phyloP scores from a whole-genome alignment of 1,140 invertebrate genomes.

The Danaus plexippus region DNA sequence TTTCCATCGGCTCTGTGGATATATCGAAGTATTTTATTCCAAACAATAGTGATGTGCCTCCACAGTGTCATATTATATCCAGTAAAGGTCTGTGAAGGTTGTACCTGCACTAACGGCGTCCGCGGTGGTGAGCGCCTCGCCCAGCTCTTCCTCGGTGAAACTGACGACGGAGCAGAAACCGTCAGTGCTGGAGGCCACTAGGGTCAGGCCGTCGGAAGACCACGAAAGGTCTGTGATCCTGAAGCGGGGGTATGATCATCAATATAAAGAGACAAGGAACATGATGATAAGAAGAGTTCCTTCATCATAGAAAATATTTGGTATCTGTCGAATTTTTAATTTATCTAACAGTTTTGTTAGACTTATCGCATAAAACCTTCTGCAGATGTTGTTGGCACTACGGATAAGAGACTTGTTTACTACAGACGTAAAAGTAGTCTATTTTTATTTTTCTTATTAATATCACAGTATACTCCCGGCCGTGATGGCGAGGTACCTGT shows the following conservation, averaged over 20 bases:
- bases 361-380: no score
- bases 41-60: not conserved
- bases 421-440: no score
- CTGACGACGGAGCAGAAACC: slow-evolving; percentile 94
- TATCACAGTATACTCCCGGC: no score
- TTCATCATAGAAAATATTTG: no score
- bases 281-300: not conserved
- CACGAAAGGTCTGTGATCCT: slow-evolving; percentile 92
- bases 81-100: slow-evolving; percentile 3
- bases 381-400: no score
- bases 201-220: slow-evolving; percentile 86
- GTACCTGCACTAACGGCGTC: slow-evolving; percentile 21
- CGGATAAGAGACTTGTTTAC: no score
- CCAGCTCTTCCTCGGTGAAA: slow-evolving; percentile 88
- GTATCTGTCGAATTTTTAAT: no score
- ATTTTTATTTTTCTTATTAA: no score
- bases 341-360: no score
- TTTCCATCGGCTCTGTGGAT: slow-evolving; percentile 41
- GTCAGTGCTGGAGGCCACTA: slow-evolving; percentile 94
- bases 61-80: slow-evolving; percentile 34
- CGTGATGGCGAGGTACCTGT: no score
- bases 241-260: slow-evolving; percentile 3
- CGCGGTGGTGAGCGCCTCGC: slow-evolving; percentile 79
- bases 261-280: no score
- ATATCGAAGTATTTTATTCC: not conserved